Evolutionary conservation across 2,888 invertebrate species (phyloP).

Genomic region (Athetis lepigone): DNA sequence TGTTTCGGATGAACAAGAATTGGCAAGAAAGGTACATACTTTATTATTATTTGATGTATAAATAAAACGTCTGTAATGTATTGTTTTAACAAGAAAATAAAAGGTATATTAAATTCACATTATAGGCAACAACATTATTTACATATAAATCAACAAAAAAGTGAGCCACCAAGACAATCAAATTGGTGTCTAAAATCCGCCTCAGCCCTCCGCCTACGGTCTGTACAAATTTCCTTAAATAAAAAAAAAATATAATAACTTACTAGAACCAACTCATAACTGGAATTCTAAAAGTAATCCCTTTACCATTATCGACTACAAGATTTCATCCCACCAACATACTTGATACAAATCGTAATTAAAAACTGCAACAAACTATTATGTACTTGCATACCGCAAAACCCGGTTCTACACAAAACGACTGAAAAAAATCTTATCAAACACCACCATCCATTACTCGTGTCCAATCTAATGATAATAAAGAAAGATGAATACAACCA

Average conservation of each 20-base stretch:
- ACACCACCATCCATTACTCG: conserved; percentile 35
- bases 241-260: conserved; percentile 15
- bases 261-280: conserved; percentile 23
- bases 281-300: conserved; percentile 46
- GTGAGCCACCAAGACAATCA: not conserved
- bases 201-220: too few species aligned
- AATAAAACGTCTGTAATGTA: too few species aligned
- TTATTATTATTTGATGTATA: too few species aligned
- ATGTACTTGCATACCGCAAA: conserved; percentile 42
- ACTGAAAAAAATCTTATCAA: conserved; percentile 36
- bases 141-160: not conserved
- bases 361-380: conserved; percentile 56
- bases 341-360: conserved; percentile 62
- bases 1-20: too few species aligned
- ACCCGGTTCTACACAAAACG: conserved; percentile 47
- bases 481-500: conserved; percentile 26
- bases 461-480: conserved; percentile 1
- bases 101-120: too few species aligned
- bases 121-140: not conserved
- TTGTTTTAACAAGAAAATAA: too few species aligned
- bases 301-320: conserved; percentile 25
- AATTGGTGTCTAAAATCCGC: conserved; percentile 7
- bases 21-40: too few species aligned
- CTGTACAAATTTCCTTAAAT: not conserved
- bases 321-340: conserved; percentile 28